These are phyloP conservation scores for Coracias cyanogaster DNA, from an alignment of 2,797 vertebrate species.

Conservation along the genomic window DNA sequence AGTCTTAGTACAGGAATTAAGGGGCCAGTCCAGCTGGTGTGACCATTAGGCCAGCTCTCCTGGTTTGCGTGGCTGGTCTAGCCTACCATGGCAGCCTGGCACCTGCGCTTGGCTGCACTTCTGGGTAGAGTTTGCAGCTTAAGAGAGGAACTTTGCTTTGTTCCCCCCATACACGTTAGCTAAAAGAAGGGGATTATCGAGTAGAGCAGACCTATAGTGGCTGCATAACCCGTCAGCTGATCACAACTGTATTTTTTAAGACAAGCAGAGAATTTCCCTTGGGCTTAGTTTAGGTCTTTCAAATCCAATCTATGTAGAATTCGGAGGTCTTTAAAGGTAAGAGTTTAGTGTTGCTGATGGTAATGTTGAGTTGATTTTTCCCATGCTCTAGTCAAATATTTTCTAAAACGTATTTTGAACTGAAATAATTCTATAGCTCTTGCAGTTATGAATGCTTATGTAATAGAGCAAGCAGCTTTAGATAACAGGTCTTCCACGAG, in stretches of 20 bases:
- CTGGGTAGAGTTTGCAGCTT: background rate
- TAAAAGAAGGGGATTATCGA: background rate
- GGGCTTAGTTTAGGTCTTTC: rapidly evolving
- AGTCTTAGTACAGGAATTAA: background rate
- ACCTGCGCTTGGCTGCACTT: background rate
- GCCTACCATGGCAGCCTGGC: rapidly evolving
- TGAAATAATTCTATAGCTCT: background rate
- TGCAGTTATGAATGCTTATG: rapidly evolving
- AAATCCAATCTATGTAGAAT: background rate
- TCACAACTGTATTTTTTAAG: background rate
- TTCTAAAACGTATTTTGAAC: background rate
- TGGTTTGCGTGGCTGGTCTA: background rate
- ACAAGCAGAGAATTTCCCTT: background rate
- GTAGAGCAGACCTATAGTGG: background rate
- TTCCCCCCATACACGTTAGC: background rate
- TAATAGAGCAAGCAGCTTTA: background rate
- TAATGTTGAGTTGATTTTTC: background rate
- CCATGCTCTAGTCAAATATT: background rate
- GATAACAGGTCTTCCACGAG: background rate
- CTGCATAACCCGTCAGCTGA: background rate
- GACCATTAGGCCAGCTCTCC: background rate
- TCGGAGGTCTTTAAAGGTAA: background rate
- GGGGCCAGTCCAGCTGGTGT: background rate
- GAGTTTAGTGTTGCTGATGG: background rate
- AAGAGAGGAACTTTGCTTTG: background rate